These are phyloP conservation scores for Rugalucina vietnamica DNA, from an alignment of 2,888 invertebrate species.

Conservation along the genomic window DNA sequence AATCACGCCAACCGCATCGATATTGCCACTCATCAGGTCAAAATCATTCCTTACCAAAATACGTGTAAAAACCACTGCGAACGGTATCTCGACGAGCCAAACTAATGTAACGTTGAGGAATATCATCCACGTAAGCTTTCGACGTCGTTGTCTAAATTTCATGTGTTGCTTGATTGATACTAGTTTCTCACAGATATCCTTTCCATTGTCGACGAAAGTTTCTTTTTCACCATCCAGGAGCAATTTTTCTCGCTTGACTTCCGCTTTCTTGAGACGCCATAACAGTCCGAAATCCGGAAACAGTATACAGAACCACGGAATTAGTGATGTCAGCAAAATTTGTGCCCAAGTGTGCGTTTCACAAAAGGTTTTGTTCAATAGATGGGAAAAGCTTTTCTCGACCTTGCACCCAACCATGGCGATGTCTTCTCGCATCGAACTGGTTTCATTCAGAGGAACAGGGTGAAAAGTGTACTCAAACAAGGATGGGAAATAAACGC, in stretches of 20 bases:
- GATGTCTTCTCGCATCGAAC: slow-evolving; percentile 20
- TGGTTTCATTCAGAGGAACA: slow-evolving; percentile 9
- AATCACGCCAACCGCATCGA: slow-evolving; percentile 40
- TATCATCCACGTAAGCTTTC: slow-evolving; percentile 42
- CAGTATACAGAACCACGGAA: slow-evolving; percentile 55
- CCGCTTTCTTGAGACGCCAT: slow-evolving; percentile 49
- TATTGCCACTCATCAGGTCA: slow-evolving; percentile 44
- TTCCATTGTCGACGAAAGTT: not conserved
- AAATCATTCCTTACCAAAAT: slow-evolving; percentile 38
- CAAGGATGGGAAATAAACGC: slow-evolving; percentile 32
- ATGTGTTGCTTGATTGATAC: not conserved
- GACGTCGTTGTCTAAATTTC: not conserved
- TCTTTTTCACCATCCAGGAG: not conserved
- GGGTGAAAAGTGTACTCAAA: slow-evolving; percentile 50
- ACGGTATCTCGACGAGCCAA: slow-evolving; percentile 59
- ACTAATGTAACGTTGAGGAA: slow-evolving; percentile 54
- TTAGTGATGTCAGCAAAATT: slow-evolving; percentile 47
- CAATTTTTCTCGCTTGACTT: slow-evolving; percentile 23
- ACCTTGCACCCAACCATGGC: slow-evolving; percentile 37
- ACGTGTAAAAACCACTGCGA: slow-evolving; percentile 42
- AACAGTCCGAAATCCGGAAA: slow-evolving; percentile 51
- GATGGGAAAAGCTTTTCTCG: slow-evolving; percentile 39
- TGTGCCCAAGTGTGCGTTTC: slow-evolving; percentile 46
- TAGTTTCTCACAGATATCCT: not conserved
- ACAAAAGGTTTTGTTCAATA: slow-evolving; percentile 21